Conservation (phyloP, 2,113 vertebrate genomes). For the Myotis brandtii region DNA sequence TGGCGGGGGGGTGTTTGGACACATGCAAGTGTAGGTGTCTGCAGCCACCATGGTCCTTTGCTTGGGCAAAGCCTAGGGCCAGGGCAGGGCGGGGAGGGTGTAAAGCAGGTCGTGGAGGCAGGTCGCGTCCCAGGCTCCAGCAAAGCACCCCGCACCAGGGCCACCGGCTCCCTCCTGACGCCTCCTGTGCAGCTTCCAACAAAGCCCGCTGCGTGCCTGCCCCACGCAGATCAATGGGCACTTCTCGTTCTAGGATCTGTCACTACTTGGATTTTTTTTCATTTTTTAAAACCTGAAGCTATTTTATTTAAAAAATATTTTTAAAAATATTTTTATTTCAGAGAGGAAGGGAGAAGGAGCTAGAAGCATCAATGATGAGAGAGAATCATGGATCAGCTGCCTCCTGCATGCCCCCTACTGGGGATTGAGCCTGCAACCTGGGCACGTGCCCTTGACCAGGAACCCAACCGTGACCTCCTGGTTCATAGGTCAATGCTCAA, state of each 20-base stretch:
- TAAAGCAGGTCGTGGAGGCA: background rate
- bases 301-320: slow-evolving; percentile 2
- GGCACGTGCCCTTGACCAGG: too few relatives aligned
- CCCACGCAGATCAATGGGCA: slow-evolving; percentile 30
- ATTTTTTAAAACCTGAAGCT: background rate
- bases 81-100: background rate
- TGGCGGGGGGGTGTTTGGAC: background rate
- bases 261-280: background rate
- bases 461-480: too few relatives aligned
- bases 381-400: too few relatives aligned
- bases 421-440: too few relatives aligned
- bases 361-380: too few relatives aligned
- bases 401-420: too few relatives aligned
- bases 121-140: background rate
- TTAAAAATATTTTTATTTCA: too few relatives aligned
- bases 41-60: background rate
- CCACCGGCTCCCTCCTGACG: background rate
- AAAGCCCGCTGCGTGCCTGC: background rate
- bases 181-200: background rate
- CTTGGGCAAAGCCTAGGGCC: background rate
- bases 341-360: too few relatives aligned
- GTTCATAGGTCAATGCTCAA: too few relatives aligned
- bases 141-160: background rate
- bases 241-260: slow-evolving; percentile 47
- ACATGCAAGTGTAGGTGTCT: background rate